Evolutionary conservation across 1,140 invertebrate species (phyloP).

Genomic region (Probaryconus sp.): DNA sequence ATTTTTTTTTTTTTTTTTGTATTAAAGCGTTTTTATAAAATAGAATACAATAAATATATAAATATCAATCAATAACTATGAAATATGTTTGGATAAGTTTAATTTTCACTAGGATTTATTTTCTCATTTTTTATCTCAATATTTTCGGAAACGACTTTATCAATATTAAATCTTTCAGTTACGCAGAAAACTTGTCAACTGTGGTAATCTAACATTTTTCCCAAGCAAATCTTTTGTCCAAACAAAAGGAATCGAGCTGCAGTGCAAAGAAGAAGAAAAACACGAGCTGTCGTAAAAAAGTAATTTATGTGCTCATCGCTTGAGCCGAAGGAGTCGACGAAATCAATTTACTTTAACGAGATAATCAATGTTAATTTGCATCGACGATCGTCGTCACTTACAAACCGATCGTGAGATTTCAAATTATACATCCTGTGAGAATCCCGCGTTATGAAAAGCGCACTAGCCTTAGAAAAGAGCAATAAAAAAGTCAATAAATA

Average conservation of each 20-base stretch:
- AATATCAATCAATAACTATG: too few species aligned
- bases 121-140: too few species aligned
- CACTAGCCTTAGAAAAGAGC: constrained; percentile 22
- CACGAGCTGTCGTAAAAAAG: constrained; percentile 22
- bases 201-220: too few species aligned
- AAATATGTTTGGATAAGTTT: too few species aligned
- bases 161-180: too few species aligned
- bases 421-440: constrained; percentile 48
- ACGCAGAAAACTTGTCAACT: too few species aligned
- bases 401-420: constrained; percentile 45
- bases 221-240: constrained; percentile 27
- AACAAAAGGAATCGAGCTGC: constrained; percentile 4
- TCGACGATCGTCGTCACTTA: constrained; percentile 44
- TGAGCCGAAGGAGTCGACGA: constrained; percentile 29
- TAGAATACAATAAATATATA: too few species aligned
- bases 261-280: constrained; percentile 28
- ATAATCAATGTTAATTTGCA: constrained; percentile 59
- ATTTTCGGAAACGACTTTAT: too few species aligned
- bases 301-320: constrained; percentile 39
- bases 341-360: constrained; percentile 60
- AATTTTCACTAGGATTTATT: too few species aligned
- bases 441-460: constrained; percentile 37
- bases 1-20: too few species aligned
- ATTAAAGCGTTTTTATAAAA: too few species aligned
- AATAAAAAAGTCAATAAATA: too few species aligned